Evolutionary conservation across 2,113 vertebrate species (phyloP).

Genomic region (Oceanodroma tethys): DNA sequence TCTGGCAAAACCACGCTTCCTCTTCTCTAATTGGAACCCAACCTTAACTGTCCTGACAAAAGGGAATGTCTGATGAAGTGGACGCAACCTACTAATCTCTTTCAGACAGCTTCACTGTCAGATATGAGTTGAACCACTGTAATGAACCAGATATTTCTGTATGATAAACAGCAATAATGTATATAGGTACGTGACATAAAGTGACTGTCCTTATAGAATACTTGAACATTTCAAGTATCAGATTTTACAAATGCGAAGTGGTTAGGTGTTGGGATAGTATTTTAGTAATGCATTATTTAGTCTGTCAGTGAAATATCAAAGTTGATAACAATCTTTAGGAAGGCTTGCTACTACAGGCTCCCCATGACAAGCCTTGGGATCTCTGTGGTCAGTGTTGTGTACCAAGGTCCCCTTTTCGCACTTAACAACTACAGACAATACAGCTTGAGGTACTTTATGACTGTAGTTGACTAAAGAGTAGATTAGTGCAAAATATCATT

Average conservation of each 20-base stretch:
- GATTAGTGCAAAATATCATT: neutral
- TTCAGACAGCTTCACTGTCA: neutral
- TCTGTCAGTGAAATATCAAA: neutral
- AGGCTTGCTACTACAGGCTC: neutral
- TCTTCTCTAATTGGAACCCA: neutral
- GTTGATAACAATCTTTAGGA: neutral
- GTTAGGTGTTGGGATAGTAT: neutral
- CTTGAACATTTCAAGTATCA: neutral
- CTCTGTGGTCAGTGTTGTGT: neutral
- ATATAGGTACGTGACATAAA: accelerated
- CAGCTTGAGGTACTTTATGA: neutral
- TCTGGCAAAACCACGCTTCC: neutral
- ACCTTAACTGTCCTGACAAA: neutral
- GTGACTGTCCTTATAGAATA: neutral
- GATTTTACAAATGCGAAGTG: neutral
- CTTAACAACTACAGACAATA: neutral
- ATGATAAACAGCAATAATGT: neutral
- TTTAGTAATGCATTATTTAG: neutral
- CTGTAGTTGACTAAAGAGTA: neutral
- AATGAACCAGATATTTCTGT: neutral
- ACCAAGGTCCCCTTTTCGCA: neutral
- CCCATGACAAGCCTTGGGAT: neutral
- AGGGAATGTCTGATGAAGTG: neutral
- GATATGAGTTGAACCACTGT: neutral
- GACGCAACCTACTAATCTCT: neutral